Percentiles rank a stretch among this genome's conserved stretches.
These are phyloP conservation scores for Notocelia uddmanniana DNA, from an alignment of 2,888 invertebrate species.

Conservation along the genomic window DNA sequence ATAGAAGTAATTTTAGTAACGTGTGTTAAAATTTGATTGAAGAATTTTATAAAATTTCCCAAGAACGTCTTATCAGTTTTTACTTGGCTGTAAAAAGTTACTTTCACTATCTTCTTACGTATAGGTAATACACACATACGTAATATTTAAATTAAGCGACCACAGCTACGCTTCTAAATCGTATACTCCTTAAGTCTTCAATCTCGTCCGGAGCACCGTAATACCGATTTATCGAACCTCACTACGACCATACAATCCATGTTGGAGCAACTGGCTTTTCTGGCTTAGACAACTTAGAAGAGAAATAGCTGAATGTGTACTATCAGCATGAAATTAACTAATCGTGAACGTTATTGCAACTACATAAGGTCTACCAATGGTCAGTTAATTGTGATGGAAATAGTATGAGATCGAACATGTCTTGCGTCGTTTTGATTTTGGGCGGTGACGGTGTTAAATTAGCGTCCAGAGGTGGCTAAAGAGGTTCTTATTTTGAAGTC, in stretches of 20 bases:
- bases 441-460: background rate
- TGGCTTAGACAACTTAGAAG: background rate
- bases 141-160: background rate
- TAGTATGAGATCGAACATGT: background rate
- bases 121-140: too few species aligned
- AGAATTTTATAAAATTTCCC: too few species aligned
- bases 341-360: too few species aligned
- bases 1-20: too few species aligned
- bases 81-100: too few species aligned
- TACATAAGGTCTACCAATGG: too few species aligned
- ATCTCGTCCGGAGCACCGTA: background rate
- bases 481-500: background rate
- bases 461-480: background rate
- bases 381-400: too few species aligned
- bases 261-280: background rate
- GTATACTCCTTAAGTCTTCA: background rate
- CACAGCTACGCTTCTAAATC: background rate
- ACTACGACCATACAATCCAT: background rate
- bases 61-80: too few species aligned
- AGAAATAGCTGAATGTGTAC: background rate
- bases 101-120: too few species aligned
- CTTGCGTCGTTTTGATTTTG: background rate
- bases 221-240: slow-evolving; percentile 2
- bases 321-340: too few species aligned
- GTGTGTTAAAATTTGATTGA: too few species aligned